phyloP scores from a whole-genome alignment of 2,888 invertebrate species.

The Orthosia gracilis region DNA sequence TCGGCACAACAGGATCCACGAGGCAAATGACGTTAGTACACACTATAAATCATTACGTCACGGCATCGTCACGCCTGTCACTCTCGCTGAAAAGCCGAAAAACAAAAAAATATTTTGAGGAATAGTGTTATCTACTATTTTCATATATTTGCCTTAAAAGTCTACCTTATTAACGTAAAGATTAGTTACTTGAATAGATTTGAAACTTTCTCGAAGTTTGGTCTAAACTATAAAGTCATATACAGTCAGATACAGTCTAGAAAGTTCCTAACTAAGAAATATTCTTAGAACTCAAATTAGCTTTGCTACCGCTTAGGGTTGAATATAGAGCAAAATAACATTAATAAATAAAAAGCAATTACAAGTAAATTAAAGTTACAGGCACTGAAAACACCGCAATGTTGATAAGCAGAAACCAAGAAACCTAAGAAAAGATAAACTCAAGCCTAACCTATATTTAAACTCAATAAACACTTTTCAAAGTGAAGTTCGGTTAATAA shows the following conservation, averaged over 20 bases:
- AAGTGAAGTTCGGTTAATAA: constrained; percentile 59
- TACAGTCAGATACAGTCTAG: constrained; percentile 9
- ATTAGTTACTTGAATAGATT: neutral
- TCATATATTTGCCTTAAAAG: neutral
- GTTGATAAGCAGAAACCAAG: constrained; percentile 11
- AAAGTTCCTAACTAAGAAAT: constrained; percentile 35
- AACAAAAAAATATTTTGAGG: constrained; percentile 16
- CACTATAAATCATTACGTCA: constrained; percentile 55
- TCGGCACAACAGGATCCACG: constrained; percentile 30
- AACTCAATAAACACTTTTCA: constrained; percentile 55
- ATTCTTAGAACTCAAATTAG: constrained; percentile 21
- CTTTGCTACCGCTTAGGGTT: neutral
- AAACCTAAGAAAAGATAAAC: constrained; percentile 27
- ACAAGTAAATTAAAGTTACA: constrained; percentile 25
- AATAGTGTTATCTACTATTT: constrained; percentile 5
- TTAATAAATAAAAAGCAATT: constrained; percentile 13
- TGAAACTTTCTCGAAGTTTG: constrained; percentile 21
- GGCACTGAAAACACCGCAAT: constrained; percentile 4
- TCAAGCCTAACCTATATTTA: constrained; percentile 31
- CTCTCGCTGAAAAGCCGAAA: constrained; percentile 5
- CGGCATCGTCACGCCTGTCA: constrained; percentile 25
- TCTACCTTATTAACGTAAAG: neutral
- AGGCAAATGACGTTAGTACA: constrained; percentile 30
- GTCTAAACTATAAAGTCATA: no score
- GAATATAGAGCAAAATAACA: neutral